These are phyloP conservation scores for Melanostoma mellinum DNA, from an alignment of 2,888 invertebrate species.

Conservation along the genomic window DNA sequence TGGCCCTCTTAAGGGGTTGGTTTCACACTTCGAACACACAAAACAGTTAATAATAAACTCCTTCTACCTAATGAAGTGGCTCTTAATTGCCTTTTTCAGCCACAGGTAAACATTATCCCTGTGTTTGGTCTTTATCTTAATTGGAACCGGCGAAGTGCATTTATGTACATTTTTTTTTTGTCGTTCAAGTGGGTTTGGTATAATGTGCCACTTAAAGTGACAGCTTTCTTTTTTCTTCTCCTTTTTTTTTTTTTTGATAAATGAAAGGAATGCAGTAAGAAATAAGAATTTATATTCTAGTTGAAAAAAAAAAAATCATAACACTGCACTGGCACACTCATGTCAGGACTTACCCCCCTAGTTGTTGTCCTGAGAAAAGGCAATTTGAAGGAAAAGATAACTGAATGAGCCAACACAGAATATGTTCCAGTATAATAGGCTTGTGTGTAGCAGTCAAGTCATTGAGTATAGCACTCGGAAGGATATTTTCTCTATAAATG, in stretches of 20 bases:
- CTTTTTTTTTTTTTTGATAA: slow-evolving; percentile 39
- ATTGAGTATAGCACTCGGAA: slow-evolving; percentile 54
- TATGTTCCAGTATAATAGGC: slow-evolving; percentile 29
- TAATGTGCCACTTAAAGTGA: slow-evolving; percentile 46
- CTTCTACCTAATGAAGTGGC: slow-evolving; percentile 64
- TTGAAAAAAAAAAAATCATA: slow-evolving; percentile 19
- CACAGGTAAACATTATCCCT: slow-evolving; percentile 65
- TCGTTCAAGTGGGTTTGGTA: slow-evolving; percentile 2
- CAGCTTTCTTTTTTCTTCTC: slow-evolving; percentile 23
- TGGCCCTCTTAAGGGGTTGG: slow-evolving; percentile 55
- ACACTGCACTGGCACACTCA: slow-evolving; percentile 32
- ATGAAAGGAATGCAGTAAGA: slow-evolving; percentile 39
- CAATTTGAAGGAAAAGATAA: slow-evolving; percentile 33
- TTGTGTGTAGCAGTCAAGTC: slow-evolving; percentile 31
- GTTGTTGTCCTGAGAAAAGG: slow-evolving; percentile 29
- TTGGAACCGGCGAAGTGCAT: slow-evolving; percentile 62
- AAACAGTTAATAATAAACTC: slow-evolving; percentile 23
- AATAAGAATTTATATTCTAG: slow-evolving; percentile 9
- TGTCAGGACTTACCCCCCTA: background rate
- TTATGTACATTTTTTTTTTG: slow-evolving; percentile 35
- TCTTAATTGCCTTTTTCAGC: slow-evolving; percentile 64
- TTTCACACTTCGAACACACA: slow-evolving; percentile 40
- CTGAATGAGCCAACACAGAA: slow-evolving; percentile 28
- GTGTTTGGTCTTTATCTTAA: slow-evolving; percentile 65
- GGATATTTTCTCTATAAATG: slow-evolving; percentile 64